A percentile compares a stretch with the other conserved stretches of the same genome.
Conservation (phyloP, 2,888 invertebrate genomes). For the Hylaea fasciaria region DNA sequence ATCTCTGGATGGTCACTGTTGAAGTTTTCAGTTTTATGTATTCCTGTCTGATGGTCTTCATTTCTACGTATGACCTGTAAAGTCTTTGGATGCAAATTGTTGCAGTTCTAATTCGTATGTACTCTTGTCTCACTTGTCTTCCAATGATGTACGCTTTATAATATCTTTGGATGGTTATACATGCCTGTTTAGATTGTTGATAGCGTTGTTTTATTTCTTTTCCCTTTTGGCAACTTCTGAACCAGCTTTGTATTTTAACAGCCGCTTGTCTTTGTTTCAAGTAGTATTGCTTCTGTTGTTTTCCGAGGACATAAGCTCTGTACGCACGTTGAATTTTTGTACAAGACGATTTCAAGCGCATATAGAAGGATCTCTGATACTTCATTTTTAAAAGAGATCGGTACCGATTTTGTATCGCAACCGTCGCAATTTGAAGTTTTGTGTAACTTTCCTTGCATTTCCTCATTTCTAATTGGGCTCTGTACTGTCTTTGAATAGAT, state of each 20-base stretch:
- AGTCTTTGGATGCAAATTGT: conserved; percentile 67
- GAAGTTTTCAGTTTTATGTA: conserved; percentile 57
- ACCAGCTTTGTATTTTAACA: conserved; percentile 77
- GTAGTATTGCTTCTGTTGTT: conserved; percentile 57
- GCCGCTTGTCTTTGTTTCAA: conserved; percentile 61
- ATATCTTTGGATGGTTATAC: conserved; percentile 72
- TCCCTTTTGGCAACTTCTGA: conserved; percentile 60
- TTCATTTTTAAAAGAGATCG: conserved; percentile 68
- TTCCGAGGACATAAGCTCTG: conserved; percentile 62
- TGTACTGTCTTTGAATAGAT: conserved; percentile 66
- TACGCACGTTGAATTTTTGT: conserved; percentile 70
- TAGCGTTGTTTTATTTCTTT: conserved; percentile 56
- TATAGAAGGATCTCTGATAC: conserved; percentile 55
- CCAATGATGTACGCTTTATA: conserved; percentile 66
- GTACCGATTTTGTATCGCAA: conserved; percentile 72
- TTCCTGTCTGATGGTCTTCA: conserved; percentile 57
- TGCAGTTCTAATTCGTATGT: conserved; percentile 61
- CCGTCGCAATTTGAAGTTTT: conserved; percentile 56
- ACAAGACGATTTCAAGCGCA: conserved; percentile 57
- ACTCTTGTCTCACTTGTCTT: conserved; percentile 63
- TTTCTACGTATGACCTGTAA: conserved; percentile 63
- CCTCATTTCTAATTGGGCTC: conserved; percentile 63
- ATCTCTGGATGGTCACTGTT: conserved; percentile 58
- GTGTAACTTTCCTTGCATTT: conserved; percentile 50
- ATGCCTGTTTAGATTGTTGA: conserved; percentile 61